Conservation (phyloP, 2,888 invertebrate species). For the Rhabditoides inermis region DNA sequence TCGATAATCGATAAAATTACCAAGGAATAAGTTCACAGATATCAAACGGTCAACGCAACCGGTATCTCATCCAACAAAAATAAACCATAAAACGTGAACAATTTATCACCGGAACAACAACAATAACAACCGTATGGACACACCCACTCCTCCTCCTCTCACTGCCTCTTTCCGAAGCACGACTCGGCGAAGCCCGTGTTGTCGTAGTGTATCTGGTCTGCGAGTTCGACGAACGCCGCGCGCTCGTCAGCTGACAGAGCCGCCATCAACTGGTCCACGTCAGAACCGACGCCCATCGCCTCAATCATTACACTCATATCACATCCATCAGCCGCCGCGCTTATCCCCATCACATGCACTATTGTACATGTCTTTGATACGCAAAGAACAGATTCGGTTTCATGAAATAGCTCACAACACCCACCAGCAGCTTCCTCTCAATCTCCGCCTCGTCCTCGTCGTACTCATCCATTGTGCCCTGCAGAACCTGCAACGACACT, state of each 20-base stretch:
- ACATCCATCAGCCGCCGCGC: too few relatives aligned
- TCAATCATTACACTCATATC: too few relatives aligned
- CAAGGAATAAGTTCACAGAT: too few relatives aligned
- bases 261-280: conserved; percentile 25
- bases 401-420: not conserved
- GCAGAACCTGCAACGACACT: conserved; percentile 10
- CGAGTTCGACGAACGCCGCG: conserved; percentile 22
- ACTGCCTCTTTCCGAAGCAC: too few relatives aligned
- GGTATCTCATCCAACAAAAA: too few relatives aligned
- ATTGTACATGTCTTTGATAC: too few relatives aligned
- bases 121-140: too few relatives aligned
- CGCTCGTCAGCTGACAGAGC: conserved; percentile 24
- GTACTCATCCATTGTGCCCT: conserved; percentile 25
- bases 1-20: too few relatives aligned
- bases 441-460: conserved; percentile 24
- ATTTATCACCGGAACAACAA: too few relatives aligned
- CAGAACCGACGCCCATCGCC: conserved; percentile 24
- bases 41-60: too few relatives aligned
- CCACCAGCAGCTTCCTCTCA: conserved; percentile 9
- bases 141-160: conserved; percentile 24
- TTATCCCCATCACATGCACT: too few relatives aligned
- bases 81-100: too few relatives aligned
- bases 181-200: not conserved
- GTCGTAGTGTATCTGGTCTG: conserved; percentile 22
- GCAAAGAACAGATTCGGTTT: not conserved